phyloP scores from a whole-genome alignment of 2,797 vertebrate species.

The Pampus argenteus region DNA sequence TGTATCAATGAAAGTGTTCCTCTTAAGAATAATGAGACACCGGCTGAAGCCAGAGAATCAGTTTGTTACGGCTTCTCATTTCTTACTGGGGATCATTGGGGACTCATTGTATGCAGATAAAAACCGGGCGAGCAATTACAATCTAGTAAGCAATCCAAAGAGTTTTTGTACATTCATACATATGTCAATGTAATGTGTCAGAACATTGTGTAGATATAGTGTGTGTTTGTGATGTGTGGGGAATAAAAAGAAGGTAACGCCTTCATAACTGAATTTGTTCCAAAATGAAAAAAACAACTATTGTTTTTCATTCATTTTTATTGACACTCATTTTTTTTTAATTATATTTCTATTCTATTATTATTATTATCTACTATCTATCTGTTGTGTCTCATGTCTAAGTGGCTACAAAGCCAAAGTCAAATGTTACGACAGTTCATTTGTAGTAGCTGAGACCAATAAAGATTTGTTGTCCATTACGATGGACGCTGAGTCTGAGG shows the following conservation, averaged over 20 bases:
- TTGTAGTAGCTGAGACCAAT: background rate
- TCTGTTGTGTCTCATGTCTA: no score
- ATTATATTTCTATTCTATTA: no score
- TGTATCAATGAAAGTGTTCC: constrained; percentile 13
- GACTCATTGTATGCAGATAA: background rate
- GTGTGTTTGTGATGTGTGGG: no score
- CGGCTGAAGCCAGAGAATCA: constrained; percentile 9
- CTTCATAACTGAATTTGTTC: no score
- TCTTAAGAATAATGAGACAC: constrained; percentile 5
- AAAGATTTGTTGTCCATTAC: no score
- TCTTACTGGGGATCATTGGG: background rate
- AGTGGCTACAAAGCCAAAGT: background rate
- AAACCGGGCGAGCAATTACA: background rate
- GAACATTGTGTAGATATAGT: no score
- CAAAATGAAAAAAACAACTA: no score
- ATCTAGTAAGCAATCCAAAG: background rate
- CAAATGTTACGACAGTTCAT: background rate
- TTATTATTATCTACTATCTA: no score
- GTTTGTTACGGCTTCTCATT: background rate
- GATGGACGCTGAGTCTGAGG: no score
- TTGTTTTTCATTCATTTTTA: no score
- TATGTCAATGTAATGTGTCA: background rate
- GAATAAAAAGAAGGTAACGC: no score
- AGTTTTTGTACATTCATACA: background rate
- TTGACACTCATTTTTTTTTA: no score